Conservation (phyloP, 2,113 vertebrate genomes). For the Polypterus bichir region DNA sequence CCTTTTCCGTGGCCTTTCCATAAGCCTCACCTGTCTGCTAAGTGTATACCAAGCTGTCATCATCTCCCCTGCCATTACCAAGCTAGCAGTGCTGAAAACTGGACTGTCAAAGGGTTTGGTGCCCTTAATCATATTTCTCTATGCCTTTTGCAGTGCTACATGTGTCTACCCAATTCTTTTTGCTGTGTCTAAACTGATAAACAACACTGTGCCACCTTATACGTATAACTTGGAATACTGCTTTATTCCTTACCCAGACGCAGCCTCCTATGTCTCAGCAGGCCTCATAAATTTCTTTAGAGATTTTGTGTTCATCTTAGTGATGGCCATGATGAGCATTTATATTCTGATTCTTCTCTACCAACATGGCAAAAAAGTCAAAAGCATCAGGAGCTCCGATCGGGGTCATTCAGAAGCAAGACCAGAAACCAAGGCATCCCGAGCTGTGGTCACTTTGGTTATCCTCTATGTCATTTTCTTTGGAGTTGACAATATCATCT, state of each 20-base stretch:
- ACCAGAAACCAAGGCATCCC: not conserved
- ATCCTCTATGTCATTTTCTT: constrained; percentile 7
- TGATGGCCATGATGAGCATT: constrained; percentile 14
- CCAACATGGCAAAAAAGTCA: constrained; percentile 6
- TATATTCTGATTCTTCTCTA: constrained; percentile 16
- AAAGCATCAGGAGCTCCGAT: constrained; percentile 8
- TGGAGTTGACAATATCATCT: constrained; percentile 6
- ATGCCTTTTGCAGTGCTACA: constrained; percentile 3
- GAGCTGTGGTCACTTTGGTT: constrained; percentile 7
- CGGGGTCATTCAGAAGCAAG: not conserved
- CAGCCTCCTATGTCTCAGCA: constrained; percentile 7
- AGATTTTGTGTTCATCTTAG: constrained; percentile 12
- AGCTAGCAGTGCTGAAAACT: constrained; percentile 7
- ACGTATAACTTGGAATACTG: constrained; percentile 10
- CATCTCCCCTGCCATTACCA: constrained; percentile 5
- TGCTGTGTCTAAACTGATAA: constrained; percentile 1
- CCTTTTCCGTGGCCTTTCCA: constrained; percentile 12
- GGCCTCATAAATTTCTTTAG: constrained; percentile 12
- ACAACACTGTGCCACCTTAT: constrained; percentile 13
- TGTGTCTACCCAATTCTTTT: constrained; percentile 5
- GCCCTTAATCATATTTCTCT: constrained; percentile 6
- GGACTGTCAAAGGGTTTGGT: constrained; percentile 6
- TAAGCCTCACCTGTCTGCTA: constrained; percentile 13
- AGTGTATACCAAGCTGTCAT: constrained; percentile 14
- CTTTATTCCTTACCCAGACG: constrained; percentile 10